These are phyloP conservation scores for Melanotaenia pygmaea DNA, from an alignment of 2,797 vertebrate species.

Conservation along the genomic window DNA sequence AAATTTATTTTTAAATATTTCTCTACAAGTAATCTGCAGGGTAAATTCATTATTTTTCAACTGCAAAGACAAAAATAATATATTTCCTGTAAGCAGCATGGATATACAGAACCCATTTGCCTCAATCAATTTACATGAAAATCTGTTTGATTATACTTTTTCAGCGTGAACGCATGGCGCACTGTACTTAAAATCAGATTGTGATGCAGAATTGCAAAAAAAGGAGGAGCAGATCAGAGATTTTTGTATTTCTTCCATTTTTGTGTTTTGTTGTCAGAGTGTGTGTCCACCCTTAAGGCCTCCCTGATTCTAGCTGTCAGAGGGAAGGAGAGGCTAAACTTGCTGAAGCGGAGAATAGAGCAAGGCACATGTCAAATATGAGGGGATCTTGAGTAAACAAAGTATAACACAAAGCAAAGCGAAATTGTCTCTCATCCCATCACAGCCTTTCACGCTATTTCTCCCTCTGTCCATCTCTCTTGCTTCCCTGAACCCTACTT, in stretches of 20 bases:
- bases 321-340: constrained; percentile 67
- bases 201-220: constrained; percentile 10
- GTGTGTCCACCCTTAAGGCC: constrained; percentile 63
- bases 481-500: constrained; percentile 43
- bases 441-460: constrained; percentile 59
- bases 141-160: neutral
- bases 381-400: constrained; percentile 79
- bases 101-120: neutral
- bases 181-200: constrained; percentile 2
- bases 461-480: constrained; percentile 33
- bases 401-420: constrained; percentile 75
- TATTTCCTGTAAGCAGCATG: neutral
- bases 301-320: constrained; percentile 74
- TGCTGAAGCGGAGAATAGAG: constrained; percentile 79
- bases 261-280: constrained; percentile 55
- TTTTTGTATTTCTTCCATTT: constrained; percentile 42
- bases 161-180: neutral
- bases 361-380: constrained; percentile 83
- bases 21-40: neutral
- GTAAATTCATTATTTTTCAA: neutral
- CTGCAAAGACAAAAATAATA: neutral
- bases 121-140: neutral
- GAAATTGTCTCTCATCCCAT: constrained; percentile 69
- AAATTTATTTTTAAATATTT: neutral
- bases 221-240: constrained; percentile 20